phyloP scores from a whole-genome alignment of 2,797 vertebrate species.

The Chromobotia macracanthus region DNA sequence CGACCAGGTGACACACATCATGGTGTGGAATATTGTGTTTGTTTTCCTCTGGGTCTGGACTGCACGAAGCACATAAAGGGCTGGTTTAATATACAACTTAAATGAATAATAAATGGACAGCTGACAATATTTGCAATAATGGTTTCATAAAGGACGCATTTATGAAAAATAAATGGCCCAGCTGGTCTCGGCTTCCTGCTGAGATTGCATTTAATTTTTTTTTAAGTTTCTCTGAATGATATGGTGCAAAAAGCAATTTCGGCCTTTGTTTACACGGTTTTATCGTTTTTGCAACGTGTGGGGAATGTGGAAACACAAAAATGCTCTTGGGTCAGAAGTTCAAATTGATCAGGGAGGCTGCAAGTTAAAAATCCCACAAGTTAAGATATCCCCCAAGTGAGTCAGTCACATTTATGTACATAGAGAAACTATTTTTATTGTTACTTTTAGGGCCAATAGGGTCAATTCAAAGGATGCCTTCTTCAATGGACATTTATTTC shows the following conservation, averaged over 20 bases:
- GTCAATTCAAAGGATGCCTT: no score
- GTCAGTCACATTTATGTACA: neutral
- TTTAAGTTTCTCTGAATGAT: constrained; percentile 50
- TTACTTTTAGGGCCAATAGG: no score
- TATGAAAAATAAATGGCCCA: constrained; percentile 70
- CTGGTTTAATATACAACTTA: constrained; percentile 66
- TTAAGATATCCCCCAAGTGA: neutral
- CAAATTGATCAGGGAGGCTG: neutral
- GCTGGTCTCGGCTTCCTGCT: constrained; percentile 61
- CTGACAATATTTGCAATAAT: constrained; percentile 74
- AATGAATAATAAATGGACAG: constrained; percentile 75
- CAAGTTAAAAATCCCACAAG: neutral
- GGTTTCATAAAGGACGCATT: constrained; percentile 68
- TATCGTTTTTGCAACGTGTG: neutral
- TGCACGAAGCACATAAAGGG: constrained; percentile 65
- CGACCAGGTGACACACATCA: constrained; percentile 42
- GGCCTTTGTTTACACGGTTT: neutral
- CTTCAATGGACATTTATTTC: no score
- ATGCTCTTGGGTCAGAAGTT: neutral
- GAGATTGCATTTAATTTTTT: constrained; percentile 57
- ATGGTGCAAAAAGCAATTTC: constrained; percentile 37
- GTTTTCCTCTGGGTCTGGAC: constrained; percentile 32
- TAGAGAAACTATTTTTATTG: no score
- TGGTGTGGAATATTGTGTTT: constrained; percentile 49
- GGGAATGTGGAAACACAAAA: neutral